phyloP scores from a whole-genome alignment of 2,888 invertebrate species.

The Dryadula phaetusa region DNA sequence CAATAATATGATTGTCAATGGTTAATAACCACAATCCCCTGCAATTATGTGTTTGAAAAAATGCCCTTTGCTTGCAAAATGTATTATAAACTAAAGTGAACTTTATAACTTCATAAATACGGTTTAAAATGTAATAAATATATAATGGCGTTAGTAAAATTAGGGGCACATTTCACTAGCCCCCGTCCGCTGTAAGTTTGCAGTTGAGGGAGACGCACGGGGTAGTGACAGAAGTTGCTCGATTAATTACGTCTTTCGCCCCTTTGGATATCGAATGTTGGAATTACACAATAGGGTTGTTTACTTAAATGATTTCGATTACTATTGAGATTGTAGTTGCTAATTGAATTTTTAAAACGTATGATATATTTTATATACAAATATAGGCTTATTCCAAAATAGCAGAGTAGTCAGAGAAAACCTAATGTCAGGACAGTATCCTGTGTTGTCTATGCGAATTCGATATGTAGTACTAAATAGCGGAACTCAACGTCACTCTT shows the following conservation, averaged over 20 bases:
- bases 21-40: slow-evolving; percentile 72
- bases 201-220: slow-evolving; percentile 45
- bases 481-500: no score
- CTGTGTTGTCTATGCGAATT: no score
- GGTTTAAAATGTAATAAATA: slow-evolving; percentile 30
- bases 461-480: no score
- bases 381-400: no score
- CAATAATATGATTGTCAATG: slow-evolving; percentile 67
- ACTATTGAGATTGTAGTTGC: slow-evolving; percentile 45
- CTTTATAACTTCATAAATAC: slow-evolving; percentile 40
- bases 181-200: slow-evolving; percentile 49
- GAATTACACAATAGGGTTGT: slow-evolving; percentile 60
- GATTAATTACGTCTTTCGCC: slow-evolving; percentile 77
- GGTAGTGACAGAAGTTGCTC: slow-evolving; percentile 71
- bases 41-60: slow-evolving; percentile 75
- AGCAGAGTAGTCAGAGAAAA: no score
- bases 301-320: slow-evolving; percentile 64
- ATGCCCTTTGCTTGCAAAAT: slow-evolving; percentile 59
- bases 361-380: background rate
- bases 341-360: slow-evolving; percentile 37
- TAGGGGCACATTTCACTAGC: slow-evolving; percentile 64
- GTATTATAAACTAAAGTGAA: slow-evolving; percentile 37
- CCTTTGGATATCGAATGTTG: slow-evolving; percentile 64
- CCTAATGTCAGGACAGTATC: no score
- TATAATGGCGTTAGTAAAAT: slow-evolving; percentile 29